Percentiles rank a stretch among this genome's conserved stretches.
phyloP scores from a whole-genome alignment of 1,140 invertebrate genomes.

The Lepidotrigona ventralis region DNA sequence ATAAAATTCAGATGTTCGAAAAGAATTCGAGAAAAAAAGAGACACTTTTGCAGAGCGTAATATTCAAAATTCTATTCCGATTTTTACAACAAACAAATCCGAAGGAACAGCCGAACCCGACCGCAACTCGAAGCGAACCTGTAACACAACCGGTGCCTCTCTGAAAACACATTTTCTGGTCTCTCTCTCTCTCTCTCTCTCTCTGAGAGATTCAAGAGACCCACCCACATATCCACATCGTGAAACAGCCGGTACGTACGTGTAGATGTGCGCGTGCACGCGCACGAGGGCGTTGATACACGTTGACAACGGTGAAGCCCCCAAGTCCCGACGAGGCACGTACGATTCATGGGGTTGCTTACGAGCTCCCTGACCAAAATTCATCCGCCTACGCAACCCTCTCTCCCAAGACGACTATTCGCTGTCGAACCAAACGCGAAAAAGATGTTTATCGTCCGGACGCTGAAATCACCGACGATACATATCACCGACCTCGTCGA shows the following conservation, averaged over 20 bases:
- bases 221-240: background rate
- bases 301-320: constrained; percentile 34
- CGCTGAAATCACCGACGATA: constrained; percentile 16
- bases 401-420: constrained; percentile 58
- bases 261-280: constrained; percentile 2
- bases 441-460: constrained; percentile 37
- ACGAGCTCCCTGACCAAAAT: constrained; percentile 66
- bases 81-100: background rate
- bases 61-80: background rate
- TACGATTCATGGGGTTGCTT: constrained; percentile 66
- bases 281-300: constrained; percentile 19
- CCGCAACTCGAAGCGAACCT: background rate
- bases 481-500: background rate
- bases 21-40: background rate
- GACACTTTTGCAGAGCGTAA: too few relatives aligned
- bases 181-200: too few relatives aligned
- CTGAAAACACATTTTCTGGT: background rate
- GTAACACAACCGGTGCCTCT: background rate
- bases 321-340: constrained; percentile 48
- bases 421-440: constrained; percentile 33
- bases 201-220: background rate
- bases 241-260: constrained; percentile 27
- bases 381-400: constrained; percentile 55
- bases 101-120: background rate
- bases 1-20: background rate